Base-by-base conservation (phyloP, 2,797 vertebrate species). In the Sphaeramia orbicularis region DNA sequence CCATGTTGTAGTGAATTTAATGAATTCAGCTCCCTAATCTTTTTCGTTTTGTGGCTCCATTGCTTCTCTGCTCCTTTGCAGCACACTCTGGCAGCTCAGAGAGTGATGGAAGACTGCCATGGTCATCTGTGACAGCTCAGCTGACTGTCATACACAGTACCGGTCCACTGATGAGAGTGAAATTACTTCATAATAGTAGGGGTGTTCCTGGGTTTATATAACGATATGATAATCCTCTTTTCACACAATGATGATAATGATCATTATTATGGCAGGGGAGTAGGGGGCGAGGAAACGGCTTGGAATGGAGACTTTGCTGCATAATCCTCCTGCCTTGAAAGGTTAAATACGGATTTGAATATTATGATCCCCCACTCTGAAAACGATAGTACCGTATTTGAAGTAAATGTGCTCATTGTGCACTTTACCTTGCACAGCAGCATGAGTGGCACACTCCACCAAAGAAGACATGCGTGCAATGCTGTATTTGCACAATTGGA, bases 311-410 rank as follows among this genome's bases (percentile, higher is more conserved):
- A 92, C 90, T 94, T 93, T 92, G 85, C 89, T 75, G 83, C 87
- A 93, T 94, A 94, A 94, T 94, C 94, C 92, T 84, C 69, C 87
- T 84, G 89, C 90, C 89, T 92, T 92, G 88, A 94, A 94, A 94
- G 94, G 92, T 94, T 94, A 94, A 94, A 94, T 91, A 93, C 88
- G 85, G 90, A 94, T 94, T 94, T 94, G 87, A 94, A 94, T 93
- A 93, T 92, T 91, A 93, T 92, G 91, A 92, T 92, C 93, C 86
- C 76, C 74, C 66, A 74, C 86, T 89, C 86, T 85, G 90, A 91
- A 91, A 94, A 88, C 65, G 88, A 90, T 90, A 92, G 87, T 67
- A 45, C 62, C 27, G 68, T 85, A 86, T 92, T 90, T 87, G 86
- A 91, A 87, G 83, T 65, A 83, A 90, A 90, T 90, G 81, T 90